Base-by-base conservation (phyloP, 2,113 vertebrate species). In the Lepisosteus osseus region DNA sequence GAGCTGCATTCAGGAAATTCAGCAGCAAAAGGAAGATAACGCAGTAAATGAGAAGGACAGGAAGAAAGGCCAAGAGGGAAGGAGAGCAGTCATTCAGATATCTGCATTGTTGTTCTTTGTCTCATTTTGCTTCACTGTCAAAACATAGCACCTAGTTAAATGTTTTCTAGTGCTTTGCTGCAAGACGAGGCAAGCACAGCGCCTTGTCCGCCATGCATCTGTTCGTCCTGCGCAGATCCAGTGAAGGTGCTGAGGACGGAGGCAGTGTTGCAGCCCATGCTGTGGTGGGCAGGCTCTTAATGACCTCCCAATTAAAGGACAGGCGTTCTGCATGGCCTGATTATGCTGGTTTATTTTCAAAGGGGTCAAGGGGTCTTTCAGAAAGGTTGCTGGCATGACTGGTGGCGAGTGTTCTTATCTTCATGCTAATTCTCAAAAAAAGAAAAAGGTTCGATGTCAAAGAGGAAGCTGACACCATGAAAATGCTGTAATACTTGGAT, bases 241-340 rank as follows among this genome's bases (percentile, higher is more conserved):
- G 42, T 29, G 40, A 69, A 6, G 11, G 54, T 43, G 4, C 69
- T 79, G 82, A 74, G 79, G 66, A 74, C 75, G 79, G 12, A 78
- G 54, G 13, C 1, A n/a, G 55, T 54, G 77, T 62, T 17, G 56
- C 75, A 76, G 80, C 74, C 77, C 61, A 61, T 89, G 84, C 72
- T 73, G 82, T 66, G 78, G 76, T 61, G 72, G 73, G 67, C 81
- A 78, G 80, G 74, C 76, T 85, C 83, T 81, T 91, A 91, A 89
- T 90, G 84, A 82, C 87, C 81, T 86, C 79, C 80, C 86, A 82
- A 79, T 82, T 90, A 86, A 90, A 90, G 83, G 40, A 82, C 81
- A 81, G 74, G 74, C 75, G 83, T 86, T 72, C 73, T 74, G 76
- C 86, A 74, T 85, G 84, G 77, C 82, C 79, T 86, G 84, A 85